These are phyloP conservation scores for Semnornis frantzii DNA, from an alignment of 2,113 vertebrate species.

Conservation along the genomic window DNA sequence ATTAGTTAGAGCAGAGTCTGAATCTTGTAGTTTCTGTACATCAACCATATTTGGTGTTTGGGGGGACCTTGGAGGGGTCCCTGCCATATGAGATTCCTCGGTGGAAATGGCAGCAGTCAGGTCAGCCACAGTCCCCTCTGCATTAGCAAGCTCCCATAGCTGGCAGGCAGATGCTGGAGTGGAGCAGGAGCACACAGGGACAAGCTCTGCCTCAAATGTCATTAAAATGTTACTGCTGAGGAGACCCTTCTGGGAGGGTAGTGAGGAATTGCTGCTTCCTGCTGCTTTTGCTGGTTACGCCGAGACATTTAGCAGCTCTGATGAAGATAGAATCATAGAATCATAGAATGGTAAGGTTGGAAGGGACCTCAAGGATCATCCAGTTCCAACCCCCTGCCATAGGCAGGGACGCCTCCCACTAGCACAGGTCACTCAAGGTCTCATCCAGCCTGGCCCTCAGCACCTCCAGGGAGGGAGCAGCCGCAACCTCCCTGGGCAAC, in stretches of 20 bases:
- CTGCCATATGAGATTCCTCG: background rate
- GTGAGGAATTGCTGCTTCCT: background rate
- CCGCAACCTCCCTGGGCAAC: too few species aligned
- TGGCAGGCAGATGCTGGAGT: background rate
- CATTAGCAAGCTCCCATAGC: background rate
- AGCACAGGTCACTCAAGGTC: too few species aligned
- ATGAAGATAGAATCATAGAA: background rate
- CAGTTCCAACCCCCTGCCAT: too few species aligned
- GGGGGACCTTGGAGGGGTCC: background rate
- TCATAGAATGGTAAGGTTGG: too few species aligned
- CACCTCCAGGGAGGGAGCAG: too few species aligned
- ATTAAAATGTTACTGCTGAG: background rate
- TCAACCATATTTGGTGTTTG: background rate
- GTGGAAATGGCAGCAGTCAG: background rate
- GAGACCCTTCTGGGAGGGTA: background rate
- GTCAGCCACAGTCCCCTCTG: background rate
- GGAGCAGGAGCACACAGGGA: background rate
- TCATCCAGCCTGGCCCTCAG: too few species aligned
- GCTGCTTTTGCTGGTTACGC: background rate
- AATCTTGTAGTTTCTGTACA: background rate
- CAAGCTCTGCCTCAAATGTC: background rate
- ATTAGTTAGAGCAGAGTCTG: background rate
- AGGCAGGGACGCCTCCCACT: too few species aligned
- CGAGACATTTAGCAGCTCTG: background rate
- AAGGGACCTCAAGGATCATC: too few species aligned